These are phyloP conservation scores for Melipona bicolor DNA, from an alignment of 2,888 invertebrate genomes.

Conservation along the genomic window DNA sequence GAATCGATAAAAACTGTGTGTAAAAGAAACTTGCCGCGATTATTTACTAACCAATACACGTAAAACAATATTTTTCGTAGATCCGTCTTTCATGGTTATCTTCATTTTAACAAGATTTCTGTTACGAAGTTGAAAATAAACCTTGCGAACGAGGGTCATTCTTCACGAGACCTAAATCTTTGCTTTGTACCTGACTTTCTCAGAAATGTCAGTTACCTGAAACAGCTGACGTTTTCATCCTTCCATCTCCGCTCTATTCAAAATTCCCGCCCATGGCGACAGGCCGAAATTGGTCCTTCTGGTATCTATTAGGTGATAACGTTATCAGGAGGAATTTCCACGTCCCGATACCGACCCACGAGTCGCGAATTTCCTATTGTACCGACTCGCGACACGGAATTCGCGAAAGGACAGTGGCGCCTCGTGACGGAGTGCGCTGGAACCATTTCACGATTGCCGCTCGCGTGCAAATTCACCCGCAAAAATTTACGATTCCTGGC, in stretches of 20 bases:
- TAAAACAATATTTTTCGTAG: neutral
- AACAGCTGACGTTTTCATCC: neutral
- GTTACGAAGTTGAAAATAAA: neutral
- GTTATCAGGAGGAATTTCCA: conserved; percentile 57
- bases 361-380: conserved; percentile 73
- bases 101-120: neutral
- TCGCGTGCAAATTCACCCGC: conserved; percentile 14
- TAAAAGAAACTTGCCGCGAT: too few relatives aligned
- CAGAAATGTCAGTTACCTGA: neutral
- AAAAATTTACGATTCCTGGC: neutral
- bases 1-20: neutral
- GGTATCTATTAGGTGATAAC: conserved; percentile 48
- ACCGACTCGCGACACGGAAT: conserved; percentile 76
- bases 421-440: conserved; percentile 66
- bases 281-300: conserved; percentile 24
- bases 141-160: neutral
- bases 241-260: neutral
- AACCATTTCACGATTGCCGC: conserved; percentile 45
- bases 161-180: neutral
- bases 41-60: accelerated
- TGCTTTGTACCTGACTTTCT: conserved; percentile 15
- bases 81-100: neutral
- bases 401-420: conserved; percentile 81
- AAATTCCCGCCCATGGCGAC: conserved; percentile 29
- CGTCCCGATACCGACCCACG: conserved; percentile 67